Conservation (phyloP, 2,113 vertebrate genomes). For the Misgurnus mizolepis region DNA sequence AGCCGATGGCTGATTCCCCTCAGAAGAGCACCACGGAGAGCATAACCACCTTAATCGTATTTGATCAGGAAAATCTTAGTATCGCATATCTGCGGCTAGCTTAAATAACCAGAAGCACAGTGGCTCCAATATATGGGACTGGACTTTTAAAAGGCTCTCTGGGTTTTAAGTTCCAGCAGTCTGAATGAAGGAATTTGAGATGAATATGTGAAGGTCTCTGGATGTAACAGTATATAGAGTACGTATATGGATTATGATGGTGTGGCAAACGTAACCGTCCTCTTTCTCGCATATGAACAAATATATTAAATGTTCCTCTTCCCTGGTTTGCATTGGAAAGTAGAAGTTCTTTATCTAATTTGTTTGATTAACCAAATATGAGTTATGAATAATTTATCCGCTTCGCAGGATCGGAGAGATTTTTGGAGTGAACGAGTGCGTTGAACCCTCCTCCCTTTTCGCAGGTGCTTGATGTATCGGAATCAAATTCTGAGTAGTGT, state of each 20-base stretch:
- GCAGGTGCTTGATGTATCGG: background rate
- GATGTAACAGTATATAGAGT: constrained; percentile 15
- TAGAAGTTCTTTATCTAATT: constrained; percentile 53
- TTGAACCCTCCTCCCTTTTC: background rate
- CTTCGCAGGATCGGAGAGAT: constrained; percentile 27
- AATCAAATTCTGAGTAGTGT: background rate
- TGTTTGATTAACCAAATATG: constrained; percentile 53
- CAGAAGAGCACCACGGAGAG: background rate
- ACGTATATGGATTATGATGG: constrained; percentile 29
- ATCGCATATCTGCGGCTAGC: constrained; percentile 44
- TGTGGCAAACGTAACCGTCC: constrained; percentile 15
- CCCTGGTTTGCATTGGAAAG: constrained; percentile 31
- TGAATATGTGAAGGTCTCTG: constrained; percentile 7
- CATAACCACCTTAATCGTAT: constrained; percentile 38
- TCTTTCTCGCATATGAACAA: constrained; percentile 3
- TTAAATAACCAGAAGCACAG: constrained; percentile 31
- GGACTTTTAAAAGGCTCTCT: constrained; percentile 2
- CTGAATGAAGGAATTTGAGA: constrained; percentile 36
- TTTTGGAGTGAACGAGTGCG: constrained; percentile 19
- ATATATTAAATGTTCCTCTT: constrained; percentile 26
- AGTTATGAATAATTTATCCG: constrained; percentile 53
- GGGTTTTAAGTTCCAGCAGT: constrained; percentile 28
- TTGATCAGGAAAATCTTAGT: constrained; percentile 37
- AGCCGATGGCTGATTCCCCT: background rate
- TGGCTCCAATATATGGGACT: constrained; percentile 7